A percentile compares a stretch with the other conserved stretches of the same genome.
Evolutionary conservation across 2,113 vertebrate genomes (phyloP).

Genomic region (Campylorhamphus procurvoides): DNA sequence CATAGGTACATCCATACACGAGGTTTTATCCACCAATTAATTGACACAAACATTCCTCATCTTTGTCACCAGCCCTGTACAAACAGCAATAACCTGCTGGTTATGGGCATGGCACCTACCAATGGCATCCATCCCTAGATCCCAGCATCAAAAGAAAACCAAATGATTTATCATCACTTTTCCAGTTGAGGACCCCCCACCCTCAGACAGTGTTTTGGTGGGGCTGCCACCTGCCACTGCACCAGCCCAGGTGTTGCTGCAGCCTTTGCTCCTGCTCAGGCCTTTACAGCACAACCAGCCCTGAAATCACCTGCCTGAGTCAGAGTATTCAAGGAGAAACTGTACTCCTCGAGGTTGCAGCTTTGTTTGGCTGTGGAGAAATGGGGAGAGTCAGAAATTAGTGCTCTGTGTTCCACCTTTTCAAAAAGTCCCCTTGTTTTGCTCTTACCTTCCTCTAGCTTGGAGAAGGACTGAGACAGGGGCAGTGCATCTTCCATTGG

Average conservation of each 20-base stretch:
- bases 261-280: neutral
- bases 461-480: constrained; percentile 84
- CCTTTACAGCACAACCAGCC: neutral
- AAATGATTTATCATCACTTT: neutral
- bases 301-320: constrained; percentile 66
- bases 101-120: neutral
- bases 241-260: neutral
- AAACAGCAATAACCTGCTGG: neutral
- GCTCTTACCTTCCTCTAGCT: constrained; percentile 85
- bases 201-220: neutral
- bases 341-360: constrained; percentile 76
- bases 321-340: constrained; percentile 77
- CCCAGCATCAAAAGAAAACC: neutral
- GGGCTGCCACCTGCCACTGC: neutral
- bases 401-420: neutral
- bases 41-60: neutral
- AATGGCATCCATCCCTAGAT: neutral
- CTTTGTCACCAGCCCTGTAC: neutral
- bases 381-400: neutral
- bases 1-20: accelerated
- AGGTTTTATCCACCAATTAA: neutral
- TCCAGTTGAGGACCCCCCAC: accelerated
- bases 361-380: constrained; percentile 63
- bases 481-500: constrained; percentile 87
- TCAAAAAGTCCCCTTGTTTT: neutral